A percentile compares a stretch with the other conserved stretches of the same genome.
These are phyloP conservation scores for Polyodon spathula DNA, from an alignment of 2,113 vertebrate species.

Conservation along the genomic window DNA sequence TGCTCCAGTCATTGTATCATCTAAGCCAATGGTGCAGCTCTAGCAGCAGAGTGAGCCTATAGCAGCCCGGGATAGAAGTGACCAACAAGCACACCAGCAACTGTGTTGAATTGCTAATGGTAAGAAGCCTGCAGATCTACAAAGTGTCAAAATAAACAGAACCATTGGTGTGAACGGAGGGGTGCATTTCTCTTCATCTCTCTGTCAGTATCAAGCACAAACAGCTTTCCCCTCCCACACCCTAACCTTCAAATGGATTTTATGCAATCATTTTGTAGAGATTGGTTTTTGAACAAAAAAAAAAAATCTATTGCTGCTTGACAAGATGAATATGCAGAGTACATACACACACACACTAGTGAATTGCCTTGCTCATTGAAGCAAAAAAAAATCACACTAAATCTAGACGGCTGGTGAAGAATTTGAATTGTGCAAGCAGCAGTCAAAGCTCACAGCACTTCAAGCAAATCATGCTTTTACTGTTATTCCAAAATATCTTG, in stretches of 20 bases:
- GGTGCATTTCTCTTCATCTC: conserved; percentile 15
- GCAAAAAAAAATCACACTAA: too few relatives aligned
- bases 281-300: background rate
- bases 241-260: too few relatives aligned
- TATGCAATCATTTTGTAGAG: too few relatives aligned
- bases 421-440: too few relatives aligned
- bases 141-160: conserved; percentile 20
- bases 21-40: conserved; percentile 52
- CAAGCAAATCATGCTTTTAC: too few relatives aligned
- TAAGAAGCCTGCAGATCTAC: conserved; percentile 16
- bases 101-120: conserved; percentile 23
- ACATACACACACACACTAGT: too few relatives aligned
- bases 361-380: too few relatives aligned
- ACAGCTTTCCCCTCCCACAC: background rate
- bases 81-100: conserved; percentile 32
- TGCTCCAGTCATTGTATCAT: conserved; percentile 33
- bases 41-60: conserved; percentile 61
- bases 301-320: too few relatives aligned
- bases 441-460: too few relatives aligned
- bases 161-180: conserved; percentile 24
- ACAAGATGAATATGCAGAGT: too few relatives aligned
- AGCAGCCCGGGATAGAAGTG: conserved; percentile 24
- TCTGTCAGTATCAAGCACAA: conserved; percentile 19
- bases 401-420: too few relatives aligned
- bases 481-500: too few relatives aligned